Evolutionary conservation across 2,888 invertebrate genomes (phyloP), one percentile per base, ranked within the genome.

Genomic region (Saturnia pavonia): DNA sequence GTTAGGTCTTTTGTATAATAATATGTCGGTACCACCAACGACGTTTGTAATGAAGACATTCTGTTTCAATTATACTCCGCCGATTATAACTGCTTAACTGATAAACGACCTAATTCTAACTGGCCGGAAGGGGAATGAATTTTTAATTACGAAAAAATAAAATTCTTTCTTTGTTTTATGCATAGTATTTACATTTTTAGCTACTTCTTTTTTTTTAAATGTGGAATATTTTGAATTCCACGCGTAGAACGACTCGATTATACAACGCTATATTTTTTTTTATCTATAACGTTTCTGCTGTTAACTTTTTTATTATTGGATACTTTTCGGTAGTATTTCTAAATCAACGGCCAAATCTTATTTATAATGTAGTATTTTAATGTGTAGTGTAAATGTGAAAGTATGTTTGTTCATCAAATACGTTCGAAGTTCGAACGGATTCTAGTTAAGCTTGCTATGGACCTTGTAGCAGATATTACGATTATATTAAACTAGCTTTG

Each of bases 11-110:
- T 19, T 65, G 27, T 27, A 60, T 60, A 40, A 65, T 57, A 27
- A 2, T 34, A 34, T 40, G 40, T 19, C 65, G 40, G 74, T 74
- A 80, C 90, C 90, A 90, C 90, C 91, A 90, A 89, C 91, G 91
- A 81, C 76, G 90, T 40, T 70, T 72, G 72, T 86, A 90, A 91
- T 91, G 85, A 91, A 91, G 90, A 89, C 90, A 89, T 91, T 89
- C 73, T 82, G 81, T 80, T 85, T 79, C 80, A 82, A 86, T 85
- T 65, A 65, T 40, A 65, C 65, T 65, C 40, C 19, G 81, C 80
- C 40, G 57, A 68, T 63, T 71, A 68, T 25, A 22, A 60, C 81
- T 78, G 80, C 80, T 81, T 80, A 78, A 77, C 81, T 77, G 82
- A 84, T 84, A 84, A 85, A 83, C 78, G 80, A 82, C 77, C 77